These are phyloP conservation scores for Ctena decussata DNA, from an alignment of 2,888 invertebrate species.

Conservation along the genomic window DNA sequence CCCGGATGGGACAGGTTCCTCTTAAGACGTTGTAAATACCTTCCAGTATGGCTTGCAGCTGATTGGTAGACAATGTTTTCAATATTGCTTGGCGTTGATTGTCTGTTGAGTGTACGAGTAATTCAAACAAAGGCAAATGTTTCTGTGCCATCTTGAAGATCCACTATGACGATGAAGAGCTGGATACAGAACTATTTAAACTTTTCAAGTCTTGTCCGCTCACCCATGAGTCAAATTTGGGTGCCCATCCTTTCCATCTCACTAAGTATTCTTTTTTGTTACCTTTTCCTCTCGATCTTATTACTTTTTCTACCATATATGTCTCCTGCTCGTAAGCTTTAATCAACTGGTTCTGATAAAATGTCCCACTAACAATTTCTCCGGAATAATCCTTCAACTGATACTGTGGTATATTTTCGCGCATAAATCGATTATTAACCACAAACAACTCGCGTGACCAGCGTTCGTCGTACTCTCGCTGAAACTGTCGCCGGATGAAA, in stretches of 20 bases:
- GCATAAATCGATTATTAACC: conserved; percentile 35
- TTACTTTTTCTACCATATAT: not conserved
- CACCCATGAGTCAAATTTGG: not conserved
- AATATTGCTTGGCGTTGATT: conserved; percentile 6
- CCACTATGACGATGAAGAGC: not conserved
- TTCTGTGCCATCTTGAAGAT: not conserved
- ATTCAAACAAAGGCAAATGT: not conserved
- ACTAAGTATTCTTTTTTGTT: conserved; percentile 1
- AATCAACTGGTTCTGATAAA: conserved; percentile 24
- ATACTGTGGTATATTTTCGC: conserved; percentile 33
- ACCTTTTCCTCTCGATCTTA: not conserved
- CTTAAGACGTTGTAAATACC: conserved; percentile 36
- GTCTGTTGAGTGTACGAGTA: conserved; percentile 2
- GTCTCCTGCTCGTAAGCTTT: conserved; percentile 10
- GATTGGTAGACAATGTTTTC: conserved; percentile 1
- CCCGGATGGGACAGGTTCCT: conserved; percentile 26
- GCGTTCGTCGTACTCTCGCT: conserved; percentile 48
- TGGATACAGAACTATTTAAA: not conserved
- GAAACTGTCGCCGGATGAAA: conserved; percentile 23
- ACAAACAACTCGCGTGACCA: conserved; percentile 42
- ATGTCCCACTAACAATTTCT: conserved; percentile 32
- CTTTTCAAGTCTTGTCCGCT: not conserved
- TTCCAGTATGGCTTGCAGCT: conserved; percentile 16
- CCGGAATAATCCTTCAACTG: conserved; percentile 33
- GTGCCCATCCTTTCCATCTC: conserved; percentile 6